A percentile compares a stretch with the other conserved stretches of the same genome.
phyloP scores from a whole-genome alignment of 2,113 vertebrate species.

The Semnopithecus entellus region DNA sequence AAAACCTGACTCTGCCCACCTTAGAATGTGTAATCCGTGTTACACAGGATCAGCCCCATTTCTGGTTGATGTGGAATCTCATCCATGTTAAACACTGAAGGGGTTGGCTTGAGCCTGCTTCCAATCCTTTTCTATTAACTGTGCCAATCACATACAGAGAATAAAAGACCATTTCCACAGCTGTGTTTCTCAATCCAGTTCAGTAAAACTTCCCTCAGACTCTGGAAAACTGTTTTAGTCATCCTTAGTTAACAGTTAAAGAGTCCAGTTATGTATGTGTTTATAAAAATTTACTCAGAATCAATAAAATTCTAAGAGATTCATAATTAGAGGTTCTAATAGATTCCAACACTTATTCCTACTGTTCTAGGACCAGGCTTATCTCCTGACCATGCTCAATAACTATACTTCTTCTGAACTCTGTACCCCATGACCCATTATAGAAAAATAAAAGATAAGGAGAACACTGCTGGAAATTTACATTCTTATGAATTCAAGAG shows the following conservation, averaged over 20 bases:
- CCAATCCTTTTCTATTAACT: neutral
- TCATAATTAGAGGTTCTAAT: neutral
- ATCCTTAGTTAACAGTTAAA: neutral
- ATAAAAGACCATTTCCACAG: neutral
- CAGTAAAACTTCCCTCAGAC: neutral
- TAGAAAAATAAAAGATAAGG: neutral
- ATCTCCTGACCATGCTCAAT: neutral
- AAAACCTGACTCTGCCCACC: neutral
- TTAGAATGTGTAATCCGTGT: neutral
- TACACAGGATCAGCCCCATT: neutral
- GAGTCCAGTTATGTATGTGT: neutral
- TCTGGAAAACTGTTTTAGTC: neutral
- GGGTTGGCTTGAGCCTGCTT: neutral
- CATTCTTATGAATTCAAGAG: neutral
- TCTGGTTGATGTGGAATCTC: neutral
- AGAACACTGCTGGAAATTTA: neutral
- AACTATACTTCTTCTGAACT: neutral
- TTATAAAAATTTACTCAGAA: neutral
- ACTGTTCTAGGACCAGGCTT: neutral
- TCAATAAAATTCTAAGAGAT: slow-evolving; percentile 9
- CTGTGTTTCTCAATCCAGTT: neutral
- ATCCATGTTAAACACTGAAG: neutral
- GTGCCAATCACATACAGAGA: neutral
- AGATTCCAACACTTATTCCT: neutral
- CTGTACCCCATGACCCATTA: neutral